A percentile compares a stretch with the other conserved stretches of the same genome.
Conservation (phyloP, 2,888 invertebrate genomes). For the Pseudeuparius sepicola region DNA sequence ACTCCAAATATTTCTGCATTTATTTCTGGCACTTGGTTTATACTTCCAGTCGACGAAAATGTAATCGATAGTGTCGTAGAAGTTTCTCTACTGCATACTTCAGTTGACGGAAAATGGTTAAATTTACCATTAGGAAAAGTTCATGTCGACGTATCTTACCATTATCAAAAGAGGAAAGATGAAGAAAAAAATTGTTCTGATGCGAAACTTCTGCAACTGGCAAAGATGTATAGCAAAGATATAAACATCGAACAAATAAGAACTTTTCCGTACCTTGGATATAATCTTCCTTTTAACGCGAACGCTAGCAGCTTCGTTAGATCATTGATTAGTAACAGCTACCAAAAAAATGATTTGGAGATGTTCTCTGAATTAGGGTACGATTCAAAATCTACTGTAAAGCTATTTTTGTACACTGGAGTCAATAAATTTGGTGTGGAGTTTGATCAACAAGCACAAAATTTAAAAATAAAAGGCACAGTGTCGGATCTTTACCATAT, state of each 20-base stretch:
- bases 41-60: slow-evolving; percentile 28
- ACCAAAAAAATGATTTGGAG: slow-evolving; percentile 30
- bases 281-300: too few species aligned
- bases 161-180: slow-evolving; percentile 28
- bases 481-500: too few species aligned
- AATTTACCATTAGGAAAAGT: slow-evolving; percentile 26
- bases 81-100: slow-evolving; percentile 24
- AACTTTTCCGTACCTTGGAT: too few species aligned
- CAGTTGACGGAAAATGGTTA: too few species aligned
- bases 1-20: too few species aligned
- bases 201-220: too few species aligned
- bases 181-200: too few species aligned
- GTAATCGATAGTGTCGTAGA: slow-evolving; percentile 25
- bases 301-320: too few species aligned
- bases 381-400: slow-evolving; percentile 22
- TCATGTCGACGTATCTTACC: slow-evolving; percentile 32
- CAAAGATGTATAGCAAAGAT: too few species aligned
- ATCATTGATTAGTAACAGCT: slow-evolving; percentile 29
- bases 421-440: slow-evolving; percentile 22
- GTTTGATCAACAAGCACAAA: slow-evolving; percentile 26
- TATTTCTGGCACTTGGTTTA: too few species aligned
- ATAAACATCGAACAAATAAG: too few species aligned
- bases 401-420: slow-evolving; percentile 23
- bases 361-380: slow-evolving; percentile 26
- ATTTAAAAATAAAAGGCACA: too few species aligned